phyloP scores from a whole-genome alignment of 2,888 invertebrate species.

The Aspidiotus destructor region DNA sequence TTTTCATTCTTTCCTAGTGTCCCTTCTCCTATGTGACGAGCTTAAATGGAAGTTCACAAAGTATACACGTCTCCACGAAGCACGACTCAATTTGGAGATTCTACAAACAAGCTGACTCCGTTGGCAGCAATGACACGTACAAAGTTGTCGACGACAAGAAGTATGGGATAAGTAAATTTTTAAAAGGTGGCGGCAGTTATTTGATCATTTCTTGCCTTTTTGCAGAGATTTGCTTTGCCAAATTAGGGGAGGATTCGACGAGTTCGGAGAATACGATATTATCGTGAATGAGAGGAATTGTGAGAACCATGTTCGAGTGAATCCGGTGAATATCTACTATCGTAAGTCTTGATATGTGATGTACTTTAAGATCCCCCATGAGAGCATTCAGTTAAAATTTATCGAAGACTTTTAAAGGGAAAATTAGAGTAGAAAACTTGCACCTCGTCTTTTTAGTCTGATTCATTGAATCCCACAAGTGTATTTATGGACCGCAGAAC shows the following conservation, averaged over 20 bases:
- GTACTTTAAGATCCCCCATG: not conserved
- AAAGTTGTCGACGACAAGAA: conserved; percentile 11
- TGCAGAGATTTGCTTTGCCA: conserved; percentile 19
- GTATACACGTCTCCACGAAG: conserved; percentile 19
- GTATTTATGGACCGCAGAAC: too few species aligned
- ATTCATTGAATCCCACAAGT: too few species aligned
- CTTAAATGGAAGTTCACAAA: conserved; percentile 8
- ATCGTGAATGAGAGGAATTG: conserved; percentile 48
- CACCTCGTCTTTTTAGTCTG: too few species aligned
- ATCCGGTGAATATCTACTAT: conserved; percentile 61
- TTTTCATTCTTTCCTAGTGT: conserved; percentile 12
- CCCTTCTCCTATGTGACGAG: conserved; percentile 10
- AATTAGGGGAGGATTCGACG: conserved; percentile 46
- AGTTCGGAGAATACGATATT: conserved; percentile 64
- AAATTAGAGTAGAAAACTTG: too few species aligned
- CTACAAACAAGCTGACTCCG: conserved; percentile 4
- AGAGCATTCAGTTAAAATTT: too few species aligned
- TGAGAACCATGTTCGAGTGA: conserved; percentile 48
- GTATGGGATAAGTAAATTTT: conserved; percentile 1
- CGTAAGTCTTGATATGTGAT: conserved; percentile 47
- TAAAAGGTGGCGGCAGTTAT: not conserved
- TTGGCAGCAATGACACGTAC: not conserved
- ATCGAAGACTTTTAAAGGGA: too few species aligned
- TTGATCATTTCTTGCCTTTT: not conserved
- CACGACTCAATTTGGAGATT: conserved; percentile 18